Evolutionary conservation across 2,888 invertebrate species (phyloP), one percentile per base, ranked within the genome.

Genomic region (Gandaritis pyraliata): DNA sequence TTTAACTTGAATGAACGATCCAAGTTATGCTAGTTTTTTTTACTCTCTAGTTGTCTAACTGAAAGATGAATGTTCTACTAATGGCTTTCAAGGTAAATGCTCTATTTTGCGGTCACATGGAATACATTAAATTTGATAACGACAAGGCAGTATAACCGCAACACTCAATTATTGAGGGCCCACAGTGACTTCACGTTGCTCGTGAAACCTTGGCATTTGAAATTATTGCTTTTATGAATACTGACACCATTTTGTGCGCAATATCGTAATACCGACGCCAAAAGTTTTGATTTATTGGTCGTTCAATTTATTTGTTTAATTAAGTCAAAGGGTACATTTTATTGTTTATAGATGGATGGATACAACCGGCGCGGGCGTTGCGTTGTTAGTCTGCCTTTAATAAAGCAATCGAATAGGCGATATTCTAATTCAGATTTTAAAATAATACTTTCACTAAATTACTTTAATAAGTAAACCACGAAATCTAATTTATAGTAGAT

Each of bases 171-270:
- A 39, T 49, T 13, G 46, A 52, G 58, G 38, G 46, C 48, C 50
- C 8, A 58, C 51, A 53, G 45, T 58, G 48, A 65, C 50, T 60
- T 49, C 61, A 65, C 59, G 56, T 61, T 49, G 59, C 51, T 50
- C 51, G 61, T 48, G 41, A 49, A 61, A 65, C 68, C 70, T 70
- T 70, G 68, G 59, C 68, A 68, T 70, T 69, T 68, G 41, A 54
- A 65, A 62, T 52, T 43, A 38, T 53, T 58, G 46, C 47, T 50
- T 16, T 49, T 63, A 59, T 55, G 18, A 54, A 64, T 59, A 66
- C 57, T 61, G 59, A 61, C 59, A 64, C 45, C 54, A 62, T 55
- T 59, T 58, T 58, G 58, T 58, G 61, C 55, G 64, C 54, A 65
- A 61, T 55, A 67, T 57, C 63, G 43, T 54, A 49, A 66, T 38